Evolutionary conservation across 2,797 vertebrate genomes (phyloP), one percentile per base, ranked within the genome.

Genomic region (Taenioides sp.): DNA sequence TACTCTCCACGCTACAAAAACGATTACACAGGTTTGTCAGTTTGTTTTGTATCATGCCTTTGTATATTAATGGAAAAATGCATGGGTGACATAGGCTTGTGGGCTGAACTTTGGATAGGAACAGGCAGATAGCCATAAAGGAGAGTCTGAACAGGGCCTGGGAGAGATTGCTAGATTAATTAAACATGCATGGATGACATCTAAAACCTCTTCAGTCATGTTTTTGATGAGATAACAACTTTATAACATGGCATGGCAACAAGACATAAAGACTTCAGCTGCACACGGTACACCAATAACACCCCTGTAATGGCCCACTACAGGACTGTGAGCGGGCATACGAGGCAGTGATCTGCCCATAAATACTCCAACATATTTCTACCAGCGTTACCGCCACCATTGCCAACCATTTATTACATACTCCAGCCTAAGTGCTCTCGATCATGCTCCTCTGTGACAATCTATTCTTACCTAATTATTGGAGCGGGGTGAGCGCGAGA

Each of bases 391-490:
- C 31, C 22, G 61, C 62, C 4, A 22, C 1, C 77, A 80, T 65
- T 72, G 52, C 65, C 69, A 82, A 77, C 71, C 71, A 79, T 85
- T 87, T 86, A 87, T 88, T 82, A 76, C 81, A 88, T 76, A 69
- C 80, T 74, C 76, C 72, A 52, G 71, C 72, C 65, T 79, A 69
- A 84, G 74, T 73, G 74, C 80, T 23, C 66, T 59, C 25, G 70
- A 73, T 87, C 82, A 77, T 34, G 71, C 86, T 71, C 67, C 82
- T 83, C 82, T 78, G 67, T 81, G 65, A 85, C 81, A 89, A 87
- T 92, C 87, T 84, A 84, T 88, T 88, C 86, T 88, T 88, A 88
- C 88, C 85, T 90, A 87, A 93, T 92, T 91, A 91, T 89, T 89
- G 70, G 43, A 43, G 72, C 65, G 72, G 65, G 78, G 76, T 62